Base-by-base conservation (phyloP, 2,113 vertebrate genomes). In the Ginglymostoma cirratum region DNA sequence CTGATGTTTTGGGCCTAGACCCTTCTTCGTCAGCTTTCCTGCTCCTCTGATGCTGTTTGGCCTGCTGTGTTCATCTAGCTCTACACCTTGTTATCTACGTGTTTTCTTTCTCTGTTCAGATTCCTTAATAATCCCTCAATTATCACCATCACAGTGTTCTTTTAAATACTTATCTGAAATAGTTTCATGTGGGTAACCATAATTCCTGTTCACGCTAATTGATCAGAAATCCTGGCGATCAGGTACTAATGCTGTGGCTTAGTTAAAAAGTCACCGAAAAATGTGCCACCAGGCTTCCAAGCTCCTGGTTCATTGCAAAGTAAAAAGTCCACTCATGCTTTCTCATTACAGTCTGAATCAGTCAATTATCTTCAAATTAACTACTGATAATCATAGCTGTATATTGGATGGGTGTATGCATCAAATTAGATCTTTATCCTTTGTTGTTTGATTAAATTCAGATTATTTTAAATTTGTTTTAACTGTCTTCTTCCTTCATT, bases 281-380 rank as follows among this genome's bases (percentile, higher is more conserved):
- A 76, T 76, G 72, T 76, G 72, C 30, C 2, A 76, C 8, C 72
- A n/a, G 8, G 6, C 7, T 76, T 34, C 30, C 1, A 34, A 76
- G 70, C 30, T 76, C 27, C 7, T 12, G 55, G 55, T 12, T 61
- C 55, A 61, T 61, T 61, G 30, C 72, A 8, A 76, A 76, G 72
- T 76, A 34, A 76, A 34, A 76, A 76, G 8, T 34, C 72, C 72
- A 30, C 30, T 12, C 34, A 5, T 83, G 80, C 38, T 83, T 19
- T 83, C 80, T 83, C 70, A 72, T 72, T 42, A 83, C 80, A 90
- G 52, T 90, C 45, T 90, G 48, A 90, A 90, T 61, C 42, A 90
- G 87, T 90, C 52, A 90, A 17, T 30, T 90, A 61, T 90, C 52
- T 17, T n/a, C 86, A 89, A 61, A 90, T 90, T 61, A 61, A 15